Base-by-base conservation (phyloP, 2,797 vertebrate species). In the Epinephelus malabaricus region DNA sequence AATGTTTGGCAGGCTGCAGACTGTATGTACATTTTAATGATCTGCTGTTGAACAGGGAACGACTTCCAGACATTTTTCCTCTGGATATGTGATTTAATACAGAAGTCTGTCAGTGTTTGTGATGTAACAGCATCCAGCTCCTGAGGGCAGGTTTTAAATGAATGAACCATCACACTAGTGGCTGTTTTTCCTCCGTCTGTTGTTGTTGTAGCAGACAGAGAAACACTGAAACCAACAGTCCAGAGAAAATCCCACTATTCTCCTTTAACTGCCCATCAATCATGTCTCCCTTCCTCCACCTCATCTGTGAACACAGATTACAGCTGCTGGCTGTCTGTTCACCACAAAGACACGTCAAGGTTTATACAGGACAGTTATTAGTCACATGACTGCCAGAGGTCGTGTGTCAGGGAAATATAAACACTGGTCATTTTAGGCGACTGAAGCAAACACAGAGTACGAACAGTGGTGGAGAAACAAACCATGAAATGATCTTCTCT, bases 171-270 rank as follows among this genome's bases (percentile, higher is more conserved):
- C 53, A 60, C n/a, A 62, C 27, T 38, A 27, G 43, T 50, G 53
- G 5, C 25, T 65, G 25, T 56, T 69, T 73, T 49, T 62, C 27
- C 40, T 25, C 34, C 17, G 69, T 69, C 21, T 59, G 53, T 27
- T 71, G 65, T 62, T 79, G 67, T 62, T 64, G 51, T n/a, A 9
- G n/a, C 67, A 75, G 70, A 69, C 53, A 51, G 54, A 27, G 19
- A 62, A 64, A 78, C 74, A 84, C 11, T 66, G 67, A 83, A 68
- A 80, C 18, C 49, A 81, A 66, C 40, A 72, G 62, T 71, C 72
- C 65, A 73, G 64, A 82, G 50, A 76, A 73, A 70, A 73, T 5
- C 51, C 18, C 40, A 54, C 7, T 19, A 3, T 74, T 68, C 6
- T 67, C 68, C 14, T 71, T 19, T 38, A 45, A 54, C 49, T 59